These are phyloP conservation scores for Zele albiditarsus DNA, from an alignment of 2,888 invertebrate species.

Conservation along the genomic window DNA sequence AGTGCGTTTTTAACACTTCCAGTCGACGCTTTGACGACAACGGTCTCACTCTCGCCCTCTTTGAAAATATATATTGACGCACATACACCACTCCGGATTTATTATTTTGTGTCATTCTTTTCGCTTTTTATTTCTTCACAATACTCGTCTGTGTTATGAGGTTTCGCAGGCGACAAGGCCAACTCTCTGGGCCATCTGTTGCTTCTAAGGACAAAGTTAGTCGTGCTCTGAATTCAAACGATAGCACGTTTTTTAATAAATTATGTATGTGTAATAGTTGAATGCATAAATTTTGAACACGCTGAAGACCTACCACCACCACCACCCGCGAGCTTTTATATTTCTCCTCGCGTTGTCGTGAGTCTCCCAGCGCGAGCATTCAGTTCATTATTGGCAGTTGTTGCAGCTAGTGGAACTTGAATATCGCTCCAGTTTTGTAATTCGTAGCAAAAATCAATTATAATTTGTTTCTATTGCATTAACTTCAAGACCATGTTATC, in stretches of 20 bases:
- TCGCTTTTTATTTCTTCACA: slow-evolving; percentile 37
- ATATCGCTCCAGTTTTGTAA: not conserved
- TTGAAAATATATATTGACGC: not conserved
- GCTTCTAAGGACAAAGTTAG: slow-evolving; percentile 4
- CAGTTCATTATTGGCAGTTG: slow-evolving; percentile 39
- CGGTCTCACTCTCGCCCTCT: slow-evolving; percentile 5
- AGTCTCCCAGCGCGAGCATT: slow-evolving; percentile 38
- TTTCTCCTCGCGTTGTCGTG: slow-evolving; percentile 27
- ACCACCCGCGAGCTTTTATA: slow-evolving; percentile 34
- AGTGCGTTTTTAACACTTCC: slow-evolving; percentile 5
- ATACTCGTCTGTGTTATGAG: slow-evolving; percentile 32
- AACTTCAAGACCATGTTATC: slow-evolving; percentile 6
- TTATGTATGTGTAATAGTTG: not conserved
- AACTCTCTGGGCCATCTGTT: slow-evolving; percentile 29
- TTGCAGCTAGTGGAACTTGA: slow-evolving; percentile 21
- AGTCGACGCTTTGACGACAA: slow-evolving; percentile 13
- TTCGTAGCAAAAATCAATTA: not conserved
- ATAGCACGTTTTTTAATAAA: slow-evolving; percentile 1
- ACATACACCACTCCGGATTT: not conserved
- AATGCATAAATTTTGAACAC: slow-evolving; percentile 2
- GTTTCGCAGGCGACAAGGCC: slow-evolving; percentile 19
- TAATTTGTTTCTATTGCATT: no score
- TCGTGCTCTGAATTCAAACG: slow-evolving; percentile 17
- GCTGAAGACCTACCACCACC: slow-evolving; percentile 16
- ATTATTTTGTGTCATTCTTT: not conserved